Evolutionary conservation across 2,113 vertebrate species (phyloP), one percentile per base, ranked within the genome.

Genomic region (Crypturellus undulatus): DNA sequence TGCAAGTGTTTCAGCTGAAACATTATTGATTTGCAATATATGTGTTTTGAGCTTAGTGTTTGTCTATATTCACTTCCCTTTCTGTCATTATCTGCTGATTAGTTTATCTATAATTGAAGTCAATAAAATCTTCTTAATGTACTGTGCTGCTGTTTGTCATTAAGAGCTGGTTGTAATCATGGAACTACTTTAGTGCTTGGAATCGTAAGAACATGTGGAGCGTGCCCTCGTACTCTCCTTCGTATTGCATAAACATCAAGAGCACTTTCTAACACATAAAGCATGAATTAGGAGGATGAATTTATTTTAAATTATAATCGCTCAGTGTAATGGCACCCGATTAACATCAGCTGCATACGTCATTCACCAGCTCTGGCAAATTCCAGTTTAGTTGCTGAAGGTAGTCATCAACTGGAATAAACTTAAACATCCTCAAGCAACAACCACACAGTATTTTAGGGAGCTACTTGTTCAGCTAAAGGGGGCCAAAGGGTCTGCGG

Each of bases 71-170:
- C 70, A 68, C 73, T 82, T 94, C 79, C 70, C 30, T 93, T 92
- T 89, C 79, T 76, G 59, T 84, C 88, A 84, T 88, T 95, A 87
- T 80, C 83, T 93, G 34, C 76, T 96, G 84, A 92, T 96, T 96
- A 90, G 79, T 96, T 95, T 97, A 94, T 82, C 92, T 85, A 77
- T 91, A 96, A 95, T 84, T 90, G 76, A 94, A 96, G 76, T 91
- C 93, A 97, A 90, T 97, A 94, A 96, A 94, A 79, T 89, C 86
- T 92, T 34, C 28, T 93, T 95, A 96, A 96, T 95, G 71, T 84
- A 88, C 80, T 92, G 43, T 83, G 60, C 75, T 72, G 42, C 91
- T 93, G 62, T 77, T 65, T 92, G 58, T 94, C 83, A 79, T 90
- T 94, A 91, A 93, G 65, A 77, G 90, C 43, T 81, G 85, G 52